Conservation (phyloP, 2,888 invertebrate species). For the Callinectes sapidus region DNA sequence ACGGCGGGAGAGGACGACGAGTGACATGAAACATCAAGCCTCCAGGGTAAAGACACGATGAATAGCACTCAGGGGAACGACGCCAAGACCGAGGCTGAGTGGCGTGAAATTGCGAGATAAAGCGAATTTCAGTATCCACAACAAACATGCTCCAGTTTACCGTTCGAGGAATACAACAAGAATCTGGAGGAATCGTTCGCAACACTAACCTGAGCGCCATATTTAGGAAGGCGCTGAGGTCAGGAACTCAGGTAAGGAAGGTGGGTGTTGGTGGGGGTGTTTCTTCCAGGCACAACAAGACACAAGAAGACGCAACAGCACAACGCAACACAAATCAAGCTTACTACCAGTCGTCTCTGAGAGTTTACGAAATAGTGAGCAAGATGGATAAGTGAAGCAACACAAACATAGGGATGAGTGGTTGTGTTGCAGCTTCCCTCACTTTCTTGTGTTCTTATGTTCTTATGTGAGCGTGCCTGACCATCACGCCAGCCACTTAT, state of each 20-base stretch:
- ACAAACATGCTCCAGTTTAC: conserved; percentile 4
- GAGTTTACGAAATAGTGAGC: neutral
- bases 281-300: neutral
- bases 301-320: neutral
- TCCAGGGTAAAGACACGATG: neutral
- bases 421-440: too few species aligned
- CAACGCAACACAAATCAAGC: conserved; percentile 9
- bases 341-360: neutral
- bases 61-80: neutral
- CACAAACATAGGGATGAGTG: neutral
- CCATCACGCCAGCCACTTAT: neutral
- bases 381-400: conserved; percentile 1
- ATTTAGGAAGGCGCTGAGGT: neutral
- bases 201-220: neutral
- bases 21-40: neutral
- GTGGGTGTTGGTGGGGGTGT: neutral
- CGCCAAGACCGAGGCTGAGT: neutral
- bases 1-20: neutral
- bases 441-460: too few species aligned
- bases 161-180: neutral
- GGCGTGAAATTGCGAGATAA: conserved; percentile 23
- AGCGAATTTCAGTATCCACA: neutral
- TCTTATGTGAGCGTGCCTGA: neutral
- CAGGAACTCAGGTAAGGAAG: neutral
- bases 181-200: neutral